Evolutionary conservation across 2,797 vertebrate genomes (phyloP), one percentile per base, ranked within the genome.

Genomic region (Sebastes glaucus): DNA sequence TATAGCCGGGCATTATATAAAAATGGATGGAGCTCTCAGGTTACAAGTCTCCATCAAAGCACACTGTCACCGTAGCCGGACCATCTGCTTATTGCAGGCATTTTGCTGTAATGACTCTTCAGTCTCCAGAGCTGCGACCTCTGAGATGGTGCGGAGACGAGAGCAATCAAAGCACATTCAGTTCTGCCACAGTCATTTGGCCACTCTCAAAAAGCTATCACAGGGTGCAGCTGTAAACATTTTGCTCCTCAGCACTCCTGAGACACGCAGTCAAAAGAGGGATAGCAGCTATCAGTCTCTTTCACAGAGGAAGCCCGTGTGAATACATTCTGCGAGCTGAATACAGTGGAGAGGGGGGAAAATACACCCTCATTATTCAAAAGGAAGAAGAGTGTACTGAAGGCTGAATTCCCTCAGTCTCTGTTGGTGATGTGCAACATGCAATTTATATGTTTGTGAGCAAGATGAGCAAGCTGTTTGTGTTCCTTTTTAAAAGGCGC

Each of bases 211-310:
- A 90, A 91, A 89, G 90, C 91, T 87, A 87, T 92, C 89, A 91
- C 83, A 67, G 78, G 80, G 74, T 87, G 88, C 92, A 94, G 92
- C 92, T 93, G 92, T 91, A 92, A 93, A 94, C 92, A 91, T 89
- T 90, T 89, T 84, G 86, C 91, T 81, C 89, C 87, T 84, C 78
- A 27, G 82, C 79, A 76, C 88, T 91, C 89, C 74, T 81, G 91
- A 91, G 89, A 88, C 81, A 56, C 23, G 57, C 80, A 82, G 82
- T 87, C 80, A 89, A 82, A 83, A 80, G 42, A 49, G 89, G 63
- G 84, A 77, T 38, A 73, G 86, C 82, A 91, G 87, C 83, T 80
- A 89, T 91, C 86, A 78, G 74, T 79, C 82, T 82, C 83, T 80
- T 85, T 85, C 84, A 86, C 74, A 67, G 86, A 91, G 79, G 86